Percentiles rank a stretch among this genome's conserved stretches.
phyloP scores from a whole-genome alignment of 2,797 vertebrate species.

The Trachurus trachurus region DNA sequence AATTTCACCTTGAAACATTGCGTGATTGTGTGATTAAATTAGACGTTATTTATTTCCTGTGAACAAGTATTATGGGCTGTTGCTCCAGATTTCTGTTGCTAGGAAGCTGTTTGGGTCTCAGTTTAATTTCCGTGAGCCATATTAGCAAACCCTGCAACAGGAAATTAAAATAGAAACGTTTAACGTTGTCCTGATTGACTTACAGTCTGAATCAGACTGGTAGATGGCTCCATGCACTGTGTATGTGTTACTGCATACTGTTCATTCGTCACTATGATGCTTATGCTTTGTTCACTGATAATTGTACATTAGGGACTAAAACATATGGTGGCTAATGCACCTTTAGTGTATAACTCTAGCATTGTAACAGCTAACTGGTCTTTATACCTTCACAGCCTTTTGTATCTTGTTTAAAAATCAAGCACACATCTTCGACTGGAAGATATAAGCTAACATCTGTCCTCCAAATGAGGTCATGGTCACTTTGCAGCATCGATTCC shows the following conservation, averaged over 20 bases:
- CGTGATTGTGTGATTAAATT: not conserved
- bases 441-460: constrained; percentile 14
- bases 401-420: not conserved
- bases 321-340: not conserved
- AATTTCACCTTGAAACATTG: not conserved
- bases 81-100: constrained; percentile 12
- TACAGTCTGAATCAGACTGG: not conserved
- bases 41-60: not conserved
- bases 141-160: constrained; percentile 11
- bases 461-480: constrained; percentile 21
- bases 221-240: not conserved
- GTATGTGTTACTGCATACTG: not conserved
- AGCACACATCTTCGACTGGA: not conserved
- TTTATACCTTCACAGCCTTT: not conserved
- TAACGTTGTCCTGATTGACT: not conserved
- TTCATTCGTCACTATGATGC: not conserved
- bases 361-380: too few species aligned
- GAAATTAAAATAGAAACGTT: constrained; percentile 20
- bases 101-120: constrained; percentile 7
- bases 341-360: not conserved
- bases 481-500: constrained; percentile 27
- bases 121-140: constrained; percentile 13
- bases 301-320: not conserved
- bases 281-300: not conserved
- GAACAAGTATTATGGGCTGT: not conserved